Evolutionary conservation across 2,888 invertebrate species (phyloP).

Genomic region (Catonia carolina): DNA sequence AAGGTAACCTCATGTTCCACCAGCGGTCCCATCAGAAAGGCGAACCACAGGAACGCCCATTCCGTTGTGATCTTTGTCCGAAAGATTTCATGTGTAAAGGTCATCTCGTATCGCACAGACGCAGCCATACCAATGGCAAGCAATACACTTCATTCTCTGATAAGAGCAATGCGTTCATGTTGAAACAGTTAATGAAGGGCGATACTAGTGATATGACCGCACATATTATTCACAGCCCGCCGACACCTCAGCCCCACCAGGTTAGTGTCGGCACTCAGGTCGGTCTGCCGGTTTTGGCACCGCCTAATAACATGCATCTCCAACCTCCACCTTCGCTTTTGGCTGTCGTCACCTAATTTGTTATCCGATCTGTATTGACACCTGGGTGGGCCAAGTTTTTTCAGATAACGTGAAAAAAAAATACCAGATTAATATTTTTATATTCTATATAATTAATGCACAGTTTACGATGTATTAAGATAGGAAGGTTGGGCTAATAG

Average conservation of each 20-base stretch:
- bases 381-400: too few relatives aligned
- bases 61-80: constrained; percentile 74
- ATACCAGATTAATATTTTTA: too few relatives aligned
- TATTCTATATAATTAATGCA: too few relatives aligned
- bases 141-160: constrained; percentile 31
- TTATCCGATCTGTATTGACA: too few relatives aligned
- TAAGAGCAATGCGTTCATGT: constrained; percentile 34
- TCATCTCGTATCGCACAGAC: constrained; percentile 73
- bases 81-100: constrained; percentile 87
- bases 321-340: constrained; percentile 34
- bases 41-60: constrained; percentile 57
- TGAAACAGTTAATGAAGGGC: constrained; percentile 37
- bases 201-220: constrained; percentile 33
- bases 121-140: constrained; percentile 61
- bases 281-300: constrained; percentile 35
- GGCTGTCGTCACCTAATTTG: constrained; percentile 32
- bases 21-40: constrained; percentile 80
- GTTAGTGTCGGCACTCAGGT: constrained; percentile 38
- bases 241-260: constrained; percentile 31
- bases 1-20: constrained; percentile 60
- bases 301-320: constrained; percentile 33
- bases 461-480: too few relatives aligned
- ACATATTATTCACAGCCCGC: constrained; percentile 32
- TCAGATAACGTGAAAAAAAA: too few relatives aligned
- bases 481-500: too few relatives aligned